Base-by-base conservation (phyloP, 2,113 vertebrate species). In the Xyrauchen texanus region DNA sequence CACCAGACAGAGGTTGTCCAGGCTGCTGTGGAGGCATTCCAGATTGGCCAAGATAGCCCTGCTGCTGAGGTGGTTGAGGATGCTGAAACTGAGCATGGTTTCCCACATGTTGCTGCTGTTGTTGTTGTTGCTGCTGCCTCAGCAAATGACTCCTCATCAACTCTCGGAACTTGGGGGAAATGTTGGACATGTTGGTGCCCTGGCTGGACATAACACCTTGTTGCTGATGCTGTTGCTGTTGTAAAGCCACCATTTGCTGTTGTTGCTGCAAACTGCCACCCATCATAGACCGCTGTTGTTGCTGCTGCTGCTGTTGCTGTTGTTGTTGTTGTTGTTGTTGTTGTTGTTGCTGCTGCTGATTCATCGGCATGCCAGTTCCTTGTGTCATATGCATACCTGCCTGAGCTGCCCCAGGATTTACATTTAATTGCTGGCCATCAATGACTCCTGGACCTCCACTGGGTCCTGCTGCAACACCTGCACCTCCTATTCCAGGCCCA, bases 81-180 rank as follows among this genome's bases (percentile, higher is more conserved):
- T 96, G 96, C 83, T 96, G 97, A 70, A 98, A 97, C 90, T 97
- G 98, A 86, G 77, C 93, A 4, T 97, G 96, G 85, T 93, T 96
- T 66, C 93, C 94, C 93, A 98, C 94, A 69, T 96, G 94, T 71
- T 94, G 91, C 74, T 95, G 93, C 0, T 93, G 91, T 4, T 92
- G 90, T 0, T 91, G 92, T 12, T 94, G 94, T 81, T 93, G 90
- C 70, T 92, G 90, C 15, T 93, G 92, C 34, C 90, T 91, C 65
- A 91, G 91, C 68, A 95, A 87, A 52, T 97, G 96, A 67, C 96
- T 90, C 62, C 95, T 93, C 88, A 97, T 74, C 61, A 97, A 85
- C 84, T 99, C 97, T 88, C 96, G 91, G 80, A 96, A 96, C 84
- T 98, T 96, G 9, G 92, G 87, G 12, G 46, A 68, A 72, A 92